These are phyloP conservation scores for Phenganax stokvisi DNA, from an alignment of 92 coral and sea anemone genomes.

Conservation along the genomic window DNA sequence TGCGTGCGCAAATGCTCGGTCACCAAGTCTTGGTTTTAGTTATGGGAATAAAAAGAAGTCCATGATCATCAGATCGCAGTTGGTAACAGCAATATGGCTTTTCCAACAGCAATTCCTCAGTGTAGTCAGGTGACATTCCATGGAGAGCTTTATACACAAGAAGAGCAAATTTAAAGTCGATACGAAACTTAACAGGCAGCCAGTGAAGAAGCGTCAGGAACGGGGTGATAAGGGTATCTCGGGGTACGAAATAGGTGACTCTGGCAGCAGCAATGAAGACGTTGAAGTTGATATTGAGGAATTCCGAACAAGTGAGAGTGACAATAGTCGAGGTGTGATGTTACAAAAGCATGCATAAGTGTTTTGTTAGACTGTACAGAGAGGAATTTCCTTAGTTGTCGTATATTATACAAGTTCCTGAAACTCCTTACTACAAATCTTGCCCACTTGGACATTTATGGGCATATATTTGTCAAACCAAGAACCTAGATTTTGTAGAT, in stretches of 20 bases:
- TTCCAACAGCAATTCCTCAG: too few relatives aligned
- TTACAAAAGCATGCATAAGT: conserved; percentile 52
- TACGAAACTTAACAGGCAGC: conserved; percentile 12
- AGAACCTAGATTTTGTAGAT: conserved; percentile 47
- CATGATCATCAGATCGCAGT: too few relatives aligned
- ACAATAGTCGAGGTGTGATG: conserved; percentile 54
- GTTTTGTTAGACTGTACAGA: conserved; percentile 43
- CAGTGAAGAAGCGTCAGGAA: neutral
- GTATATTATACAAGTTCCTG: conserved; percentile 43
- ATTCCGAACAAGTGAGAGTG: conserved; percentile 35
- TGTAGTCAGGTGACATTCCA: neutral
- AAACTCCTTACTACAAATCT: conserved; percentile 9
- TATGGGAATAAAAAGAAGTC: too few relatives aligned
- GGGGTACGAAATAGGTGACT: neutral
- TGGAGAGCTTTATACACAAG: neutral
- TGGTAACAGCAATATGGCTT: too few relatives aligned
- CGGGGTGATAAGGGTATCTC: neutral
- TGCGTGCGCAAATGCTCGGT: neutral
- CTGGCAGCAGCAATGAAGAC: neutral
- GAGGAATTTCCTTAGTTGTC: conserved; percentile 53
- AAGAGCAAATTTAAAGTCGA: neutral
- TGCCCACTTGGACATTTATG: neutral
- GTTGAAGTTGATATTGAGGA: neutral
- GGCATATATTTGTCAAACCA: conserved; percentile 4
- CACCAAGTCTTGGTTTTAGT: too few relatives aligned